Evolutionary conservation across 2,797 vertebrate species (phyloP).

Genomic region (Enteromius fasciolatus): DNA sequence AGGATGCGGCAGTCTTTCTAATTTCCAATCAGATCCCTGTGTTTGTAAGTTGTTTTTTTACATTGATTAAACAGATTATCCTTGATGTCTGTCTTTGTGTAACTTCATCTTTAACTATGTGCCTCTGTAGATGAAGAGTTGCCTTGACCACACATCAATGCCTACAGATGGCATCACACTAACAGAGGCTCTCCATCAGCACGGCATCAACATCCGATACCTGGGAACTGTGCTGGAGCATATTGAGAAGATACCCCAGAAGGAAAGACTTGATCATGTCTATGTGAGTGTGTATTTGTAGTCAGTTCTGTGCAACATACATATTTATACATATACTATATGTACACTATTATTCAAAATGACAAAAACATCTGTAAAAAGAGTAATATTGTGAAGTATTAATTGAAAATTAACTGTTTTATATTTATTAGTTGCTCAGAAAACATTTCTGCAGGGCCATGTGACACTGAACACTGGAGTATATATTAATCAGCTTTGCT

Average conservation of each 20-base stretch:
- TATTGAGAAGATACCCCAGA: slow-evolving; percentile 78
- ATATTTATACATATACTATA: background rate
- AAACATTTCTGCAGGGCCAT: background rate
- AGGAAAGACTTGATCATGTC: slow-evolving; percentile 83
- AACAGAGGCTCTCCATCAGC: slow-evolving; percentile 87
- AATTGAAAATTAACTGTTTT: background rate
- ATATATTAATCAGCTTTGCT: no score
- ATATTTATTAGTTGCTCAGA: background rate
- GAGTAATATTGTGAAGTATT: background rate
- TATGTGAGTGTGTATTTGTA: slow-evolving; percentile 73
- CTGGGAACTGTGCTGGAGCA: slow-evolving; percentile 84
- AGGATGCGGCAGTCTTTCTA: slow-evolving; percentile 89
- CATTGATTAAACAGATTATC: background rate
- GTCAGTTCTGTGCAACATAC: background rate
- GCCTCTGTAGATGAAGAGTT: slow-evolving; percentile 84
- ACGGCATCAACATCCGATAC: slow-evolving; percentile 92
- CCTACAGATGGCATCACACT: slow-evolving; percentile 90
- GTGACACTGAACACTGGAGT: no score
- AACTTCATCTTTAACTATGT: background rate
- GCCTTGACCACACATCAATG: slow-evolving; percentile 83
- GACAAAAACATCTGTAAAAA: background rate
- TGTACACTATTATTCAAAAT: background rate
- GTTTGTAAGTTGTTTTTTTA: slow-evolving; percentile 80
- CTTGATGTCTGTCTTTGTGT: background rate
- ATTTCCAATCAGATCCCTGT: slow-evolving; percentile 90